Base-by-base conservation (phyloP, 2,888 invertebrate genomes). In the Thelaira solivaga region DNA sequence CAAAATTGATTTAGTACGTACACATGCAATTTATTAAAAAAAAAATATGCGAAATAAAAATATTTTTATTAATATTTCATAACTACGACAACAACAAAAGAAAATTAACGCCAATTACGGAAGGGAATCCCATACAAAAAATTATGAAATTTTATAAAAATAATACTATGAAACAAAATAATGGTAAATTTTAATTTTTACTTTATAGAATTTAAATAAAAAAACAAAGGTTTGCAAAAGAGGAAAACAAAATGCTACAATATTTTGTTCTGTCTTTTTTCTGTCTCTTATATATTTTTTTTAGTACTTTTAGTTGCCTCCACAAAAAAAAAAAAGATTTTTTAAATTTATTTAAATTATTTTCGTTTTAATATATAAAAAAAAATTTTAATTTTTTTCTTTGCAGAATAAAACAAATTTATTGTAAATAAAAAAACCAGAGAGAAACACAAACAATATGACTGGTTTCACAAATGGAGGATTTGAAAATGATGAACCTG, bases 401-500 rank as follows among this genome's bases (percentile, higher is more conserved):
- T 74, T 78, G 1, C 20, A 74, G 69, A 71, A 67, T 69, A 76
- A 71, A 62, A 36, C 13, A 22, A 77, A 45, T 53, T 68, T 65
- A 31, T 69, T 74, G 74, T 74, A 71, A 78, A 74, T 71, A 78
- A 59, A 61, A 59, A 43, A 22, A 34, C 36, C 26, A 57, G 18
- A 29, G 36, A 16, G 18, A 72, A 55, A 74, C 34, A 18, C 59
- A 80, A 81, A 82, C 82, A 86, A 84, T 78, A 86, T 86, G 86
- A 86, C 86, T 82, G 88, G 88, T 80, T 88, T 87, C 79, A 88
- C 85, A 77, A 88, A 88, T 82, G 85, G 85, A 49, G 88, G 85
- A 73, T 88, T 87, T 72, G 88, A 88, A 83, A 87, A 88, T 80
- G 88, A 88, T 85, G 86, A 85, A 83, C 88, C 88, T 73, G 86